Evolutionary conservation across 2,888 invertebrate genomes (phyloP).

Genomic region (Acrobasis consociella): DNA sequence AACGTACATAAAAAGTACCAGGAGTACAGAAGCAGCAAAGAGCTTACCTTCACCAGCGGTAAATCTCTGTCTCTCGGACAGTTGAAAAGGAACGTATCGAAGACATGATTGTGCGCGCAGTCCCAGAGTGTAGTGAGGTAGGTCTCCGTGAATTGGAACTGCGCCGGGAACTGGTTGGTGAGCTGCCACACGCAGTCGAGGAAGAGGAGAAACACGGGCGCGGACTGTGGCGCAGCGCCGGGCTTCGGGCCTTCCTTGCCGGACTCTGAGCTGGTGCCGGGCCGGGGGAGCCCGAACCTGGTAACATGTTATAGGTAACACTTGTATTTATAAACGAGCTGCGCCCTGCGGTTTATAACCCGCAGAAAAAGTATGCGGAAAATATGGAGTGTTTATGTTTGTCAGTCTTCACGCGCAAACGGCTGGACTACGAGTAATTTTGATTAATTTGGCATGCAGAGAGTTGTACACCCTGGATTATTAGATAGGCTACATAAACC

Average conservation of each 20-base stretch:
- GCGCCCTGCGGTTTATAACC: no score
- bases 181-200: constrained; percentile 98
- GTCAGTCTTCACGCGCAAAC: no score
- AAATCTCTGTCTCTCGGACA: constrained; percentile 89
- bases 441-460: no score
- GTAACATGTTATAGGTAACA: not conserved
- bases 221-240: constrained; percentile 67
- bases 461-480: no score
- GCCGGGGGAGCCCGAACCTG: constrained; percentile 87
- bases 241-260: constrained; percentile 68
- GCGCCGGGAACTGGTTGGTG: constrained; percentile 91
- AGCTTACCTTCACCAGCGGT: constrained; percentile 83
- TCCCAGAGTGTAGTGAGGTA: constrained; percentile 97
- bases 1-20: constrained; percentile 12
- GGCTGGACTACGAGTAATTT: no score
- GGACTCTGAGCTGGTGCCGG: constrained; percentile 53
- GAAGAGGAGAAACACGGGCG: constrained; percentile 94
- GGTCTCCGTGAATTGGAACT: constrained; percentile 96
- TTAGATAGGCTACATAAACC: no score
- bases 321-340: no score
- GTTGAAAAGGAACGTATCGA: constrained; percentile 97
- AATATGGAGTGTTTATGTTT: no score
- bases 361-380: no score
- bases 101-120: constrained; percentile 92
- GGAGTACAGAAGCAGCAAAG: not conserved